Percentiles rank a stretch among this genome's conserved stretches.
phyloP scores from a whole-genome alignment of 2,113 vertebrate species.

The Zapus hudsonius region DNA sequence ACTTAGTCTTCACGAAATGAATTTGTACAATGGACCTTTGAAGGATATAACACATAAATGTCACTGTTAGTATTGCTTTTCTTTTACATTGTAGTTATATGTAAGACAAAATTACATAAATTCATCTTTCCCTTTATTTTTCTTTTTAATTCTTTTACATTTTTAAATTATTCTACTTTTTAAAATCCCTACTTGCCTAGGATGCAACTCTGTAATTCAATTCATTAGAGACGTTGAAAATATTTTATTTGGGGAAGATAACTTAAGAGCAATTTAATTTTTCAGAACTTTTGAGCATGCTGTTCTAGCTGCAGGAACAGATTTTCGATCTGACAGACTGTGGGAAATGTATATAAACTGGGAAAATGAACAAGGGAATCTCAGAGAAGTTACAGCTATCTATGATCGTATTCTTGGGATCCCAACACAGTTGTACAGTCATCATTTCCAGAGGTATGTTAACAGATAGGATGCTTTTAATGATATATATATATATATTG shows the following conservation, averaged over 20 bases:
- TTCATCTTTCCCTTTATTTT: neutral
- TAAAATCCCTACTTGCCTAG: slow-evolving; percentile 30
- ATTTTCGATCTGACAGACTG: slow-evolving; percentile 97
- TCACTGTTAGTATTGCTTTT: neutral
- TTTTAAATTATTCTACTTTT: slow-evolving; percentile 12
- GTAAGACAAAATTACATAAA: neutral
- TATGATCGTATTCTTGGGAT: slow-evolving; percentile 97
- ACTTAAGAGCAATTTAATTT: slow-evolving; percentile 64
- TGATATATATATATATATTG: too few species aligned
- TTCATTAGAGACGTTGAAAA: slow-evolving; percentile 44
- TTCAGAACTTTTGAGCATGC: slow-evolving; percentile 95
- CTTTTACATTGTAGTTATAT: neutral
- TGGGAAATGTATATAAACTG: slow-evolving; percentile 98
- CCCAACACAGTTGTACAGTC: slow-evolving; percentile 96
- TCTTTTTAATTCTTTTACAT: neutral
- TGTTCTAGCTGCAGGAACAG: slow-evolving; percentile 96
- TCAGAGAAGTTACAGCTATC: slow-evolving; percentile 94
- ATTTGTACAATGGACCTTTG: neutral
- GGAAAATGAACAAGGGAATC: slow-evolving; percentile 94
- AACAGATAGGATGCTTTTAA: too few species aligned
- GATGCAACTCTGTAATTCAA: slow-evolving; percentile 26
- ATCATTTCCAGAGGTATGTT: slow-evolving; percentile 96
- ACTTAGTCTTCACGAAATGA: slow-evolving; percentile 10
- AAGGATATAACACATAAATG: neutral
- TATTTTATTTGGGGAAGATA: slow-evolving; percentile 57